These are phyloP conservation scores for Oxystoma pomonae DNA, from an alignment of 2,888 invertebrate genomes.

Conservation along the genomic window DNA sequence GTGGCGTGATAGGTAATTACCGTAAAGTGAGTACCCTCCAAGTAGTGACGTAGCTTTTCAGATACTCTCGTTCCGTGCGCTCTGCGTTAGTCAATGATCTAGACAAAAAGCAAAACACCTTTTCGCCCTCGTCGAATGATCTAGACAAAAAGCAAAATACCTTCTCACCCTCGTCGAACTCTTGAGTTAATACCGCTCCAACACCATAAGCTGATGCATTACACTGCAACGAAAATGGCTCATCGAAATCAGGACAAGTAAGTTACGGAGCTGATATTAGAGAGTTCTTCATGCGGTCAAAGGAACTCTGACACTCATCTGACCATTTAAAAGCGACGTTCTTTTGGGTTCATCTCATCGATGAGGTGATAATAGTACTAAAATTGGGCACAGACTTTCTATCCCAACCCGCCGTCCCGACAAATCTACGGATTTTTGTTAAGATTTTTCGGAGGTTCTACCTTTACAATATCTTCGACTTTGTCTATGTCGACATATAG, in stretches of 20 bases:
- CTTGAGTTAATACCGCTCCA: no score
- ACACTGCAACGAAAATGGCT: not conserved
- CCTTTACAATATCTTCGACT: conserved; percentile 21
- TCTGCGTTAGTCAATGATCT: conserved; percentile 23
- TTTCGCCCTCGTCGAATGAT: conserved; percentile 18
- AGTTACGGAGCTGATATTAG: no score
- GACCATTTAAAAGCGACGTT: not conserved
- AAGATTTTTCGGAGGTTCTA: conserved; percentile 15
- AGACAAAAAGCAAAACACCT: conserved; percentile 22
- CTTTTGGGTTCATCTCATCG: conserved; percentile 5
- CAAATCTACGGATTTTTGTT: conserved; percentile 7
- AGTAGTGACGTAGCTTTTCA: no score
- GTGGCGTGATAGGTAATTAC: conserved; percentile 20
- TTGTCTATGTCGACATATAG: conserved; percentile 28
- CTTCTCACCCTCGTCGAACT: conserved; percentile 25
- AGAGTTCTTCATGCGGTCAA: no score
- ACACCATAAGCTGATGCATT: no score
- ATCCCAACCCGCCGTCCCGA: conserved; percentile 14
- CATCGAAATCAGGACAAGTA: conserved; percentile 27
- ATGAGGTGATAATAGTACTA: not conserved
- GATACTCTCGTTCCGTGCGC: conserved; percentile 17
- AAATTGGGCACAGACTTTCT: conserved; percentile 8
- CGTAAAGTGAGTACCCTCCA: conserved; percentile 19
- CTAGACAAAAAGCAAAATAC: conserved; percentile 25
- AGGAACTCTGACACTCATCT: no score